Evolutionary conservation across 2,797 vertebrate species (phyloP).

Genomic region (Oreortyx pictus): DNA sequence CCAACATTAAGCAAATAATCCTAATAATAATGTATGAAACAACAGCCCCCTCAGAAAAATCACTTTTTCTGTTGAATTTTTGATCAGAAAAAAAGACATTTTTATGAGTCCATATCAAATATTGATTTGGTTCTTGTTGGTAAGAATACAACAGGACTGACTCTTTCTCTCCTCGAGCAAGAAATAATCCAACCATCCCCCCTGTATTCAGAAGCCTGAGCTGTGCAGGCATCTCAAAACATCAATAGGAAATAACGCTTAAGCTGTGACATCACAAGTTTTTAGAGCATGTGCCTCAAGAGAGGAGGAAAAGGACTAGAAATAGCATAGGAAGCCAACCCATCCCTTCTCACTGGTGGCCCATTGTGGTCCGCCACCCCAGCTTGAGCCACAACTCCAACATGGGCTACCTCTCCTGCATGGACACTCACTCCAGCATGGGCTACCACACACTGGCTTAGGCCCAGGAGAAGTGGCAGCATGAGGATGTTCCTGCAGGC

Average conservation of each 20-base stretch:
- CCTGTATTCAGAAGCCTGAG: background rate
- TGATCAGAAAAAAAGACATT: background rate
- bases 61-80: background rate
- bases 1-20: background rate
- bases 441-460: background rate
- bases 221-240: background rate
- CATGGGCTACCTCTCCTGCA: background rate
- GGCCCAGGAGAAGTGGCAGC: background rate
- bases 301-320: background rate
- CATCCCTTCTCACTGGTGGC: background rate
- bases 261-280: fast-evolving
- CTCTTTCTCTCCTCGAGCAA: background rate
- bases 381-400: background rate
- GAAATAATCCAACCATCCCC: background rate
- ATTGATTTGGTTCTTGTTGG: background rate
- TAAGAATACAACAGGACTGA: background rate
- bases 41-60: background rate
- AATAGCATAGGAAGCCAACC: fast-evolving
- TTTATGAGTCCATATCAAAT: background rate
- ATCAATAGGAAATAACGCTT: background rate
- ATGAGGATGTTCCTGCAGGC: background rate
- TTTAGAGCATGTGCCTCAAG: background rate
- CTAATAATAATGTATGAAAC: background rate
- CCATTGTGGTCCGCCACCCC: no score
- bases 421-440: background rate